Evolutionary conservation across 1,140 invertebrate species (phyloP).

Genomic region (Drosophila burlai): DNA sequence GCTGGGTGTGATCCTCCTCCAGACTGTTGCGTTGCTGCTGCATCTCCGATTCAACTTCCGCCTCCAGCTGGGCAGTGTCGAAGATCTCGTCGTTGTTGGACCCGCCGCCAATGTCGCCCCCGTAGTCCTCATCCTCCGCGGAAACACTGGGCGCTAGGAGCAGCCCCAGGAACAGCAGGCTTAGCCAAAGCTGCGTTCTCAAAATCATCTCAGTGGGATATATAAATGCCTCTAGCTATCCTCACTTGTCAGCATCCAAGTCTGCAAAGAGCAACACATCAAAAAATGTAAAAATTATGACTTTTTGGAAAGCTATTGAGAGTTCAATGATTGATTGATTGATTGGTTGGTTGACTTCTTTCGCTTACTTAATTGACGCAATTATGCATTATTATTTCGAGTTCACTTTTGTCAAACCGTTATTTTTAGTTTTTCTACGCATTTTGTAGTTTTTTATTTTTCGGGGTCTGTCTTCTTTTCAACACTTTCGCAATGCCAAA

Average conservation of each 20-base stretch:
- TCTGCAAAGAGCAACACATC: slow-evolving; percentile 46
- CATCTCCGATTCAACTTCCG: slow-evolving; percentile 45
- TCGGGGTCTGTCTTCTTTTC: slow-evolving; percentile 55
- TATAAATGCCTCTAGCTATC: slow-evolving; percentile 8
- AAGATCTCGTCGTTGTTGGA: slow-evolving; percentile 64
- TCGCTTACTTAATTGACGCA: slow-evolving; percentile 64
- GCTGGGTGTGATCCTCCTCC: slow-evolving; percentile 36
- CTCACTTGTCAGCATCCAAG: slow-evolving; percentile 32
- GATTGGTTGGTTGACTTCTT: slow-evolving; percentile 54
- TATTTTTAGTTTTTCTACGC: slow-evolving; percentile 47
- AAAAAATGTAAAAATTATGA: slow-evolving; percentile 37
- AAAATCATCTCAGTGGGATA: slow-evolving; percentile 52
- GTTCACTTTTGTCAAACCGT: slow-evolving; percentile 48
- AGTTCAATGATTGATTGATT: slow-evolving; percentile 57
- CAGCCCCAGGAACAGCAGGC: slow-evolving; percentile 45
- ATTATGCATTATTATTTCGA: slow-evolving; percentile 72
- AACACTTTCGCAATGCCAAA: slow-evolving; percentile 73
- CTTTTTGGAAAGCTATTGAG: slow-evolving; percentile 54
- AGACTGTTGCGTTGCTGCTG: slow-evolving; percentile 60
- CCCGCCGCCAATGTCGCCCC: slow-evolving; percentile 24
- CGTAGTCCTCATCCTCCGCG: slow-evolving; percentile 53
- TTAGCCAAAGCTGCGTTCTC: slow-evolving; percentile 54
- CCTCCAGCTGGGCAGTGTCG: slow-evolving; percentile 59
- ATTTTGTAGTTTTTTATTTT: too few species aligned
- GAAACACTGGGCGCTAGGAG: slow-evolving; percentile 8